Conservation (phyloP, 1,140 invertebrate genomes). For the Bombyx mori region DNA sequence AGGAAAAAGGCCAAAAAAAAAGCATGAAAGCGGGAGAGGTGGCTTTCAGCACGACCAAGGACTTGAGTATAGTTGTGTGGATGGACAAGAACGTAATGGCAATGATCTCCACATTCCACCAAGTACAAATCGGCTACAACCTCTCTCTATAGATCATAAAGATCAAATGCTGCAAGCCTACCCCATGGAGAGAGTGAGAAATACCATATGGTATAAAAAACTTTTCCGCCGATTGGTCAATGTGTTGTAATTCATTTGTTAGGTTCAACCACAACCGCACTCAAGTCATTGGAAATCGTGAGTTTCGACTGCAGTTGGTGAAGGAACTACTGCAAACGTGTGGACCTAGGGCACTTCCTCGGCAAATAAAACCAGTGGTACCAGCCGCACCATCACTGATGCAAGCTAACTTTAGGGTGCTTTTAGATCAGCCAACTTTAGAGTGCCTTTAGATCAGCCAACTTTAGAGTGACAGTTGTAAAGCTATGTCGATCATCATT, state of each 20-base stretch:
- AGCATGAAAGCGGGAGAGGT: conserved; percentile 15
- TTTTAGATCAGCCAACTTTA: no score
- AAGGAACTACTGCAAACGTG: not conserved
- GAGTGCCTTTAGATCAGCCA: no score
- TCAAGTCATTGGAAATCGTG: not conserved
- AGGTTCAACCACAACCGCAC: not conserved
- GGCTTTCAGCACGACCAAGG: conserved; percentile 11
- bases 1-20: conserved; percentile 10
- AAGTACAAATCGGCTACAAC: conserved; percentile 10
- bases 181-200: conserved; percentile 9
- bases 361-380: not conserved
- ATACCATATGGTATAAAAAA: not conserved
- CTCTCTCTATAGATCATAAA: conserved; percentile 12
- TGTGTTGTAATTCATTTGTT: not conserved
- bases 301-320: not conserved
- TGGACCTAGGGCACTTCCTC: not conserved
- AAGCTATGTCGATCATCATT: no score
- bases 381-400: not conserved
- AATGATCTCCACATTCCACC: conserved; percentile 14
- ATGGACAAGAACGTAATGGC: conserved; percentile 12
- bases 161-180: conserved; percentile 12
- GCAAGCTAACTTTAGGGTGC: not conserved
- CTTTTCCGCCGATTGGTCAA: no score
- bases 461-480: no score
- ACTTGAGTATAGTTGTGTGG: conserved; percentile 16